A percentile compares a stretch with the other conserved stretches of the same genome.
Conservation (phyloP, 2,113 vertebrate genomes). For the Geococcyx californianus region DNA sequence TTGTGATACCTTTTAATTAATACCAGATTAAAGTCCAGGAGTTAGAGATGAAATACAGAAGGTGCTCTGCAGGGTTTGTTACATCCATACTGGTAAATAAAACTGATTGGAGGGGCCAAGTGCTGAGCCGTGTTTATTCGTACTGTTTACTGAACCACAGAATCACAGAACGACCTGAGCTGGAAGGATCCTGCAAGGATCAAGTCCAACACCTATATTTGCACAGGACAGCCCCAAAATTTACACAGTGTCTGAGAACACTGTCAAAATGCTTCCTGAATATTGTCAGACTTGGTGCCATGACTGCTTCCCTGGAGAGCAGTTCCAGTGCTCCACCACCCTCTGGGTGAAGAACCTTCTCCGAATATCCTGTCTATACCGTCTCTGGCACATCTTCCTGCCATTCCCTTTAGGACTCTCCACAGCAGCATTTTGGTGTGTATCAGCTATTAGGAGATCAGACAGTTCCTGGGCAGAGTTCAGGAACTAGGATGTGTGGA, state of each 20-base stretch:
- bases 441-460: fast-evolving
- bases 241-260: too few relatives aligned
- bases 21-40: background rate
- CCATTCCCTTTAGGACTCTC: background rate
- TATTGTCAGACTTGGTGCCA: too few relatives aligned
- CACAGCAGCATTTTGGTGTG: background rate
- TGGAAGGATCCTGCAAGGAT: too few relatives aligned
- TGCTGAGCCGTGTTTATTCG: background rate
- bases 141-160: background rate
- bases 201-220: too few relatives aligned
- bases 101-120: fast-evolving
- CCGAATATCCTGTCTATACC: too few relatives aligned
- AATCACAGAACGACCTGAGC: too few relatives aligned
- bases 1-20: background rate
- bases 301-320: too few relatives aligned
- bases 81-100: background rate
- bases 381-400: too few relatives aligned
- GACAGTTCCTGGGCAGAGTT: background rate
- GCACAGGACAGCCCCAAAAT: too few relatives aligned
- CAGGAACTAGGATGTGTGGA: fast-evolving
- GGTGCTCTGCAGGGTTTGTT: background rate
- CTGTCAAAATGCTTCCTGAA: too few relatives aligned
- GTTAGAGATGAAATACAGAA: background rate
- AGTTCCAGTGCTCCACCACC: too few relatives aligned
- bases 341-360: too few relatives aligned